These are phyloP conservation scores for Diabrotica balteata DNA, from an alignment of 2,888 invertebrate genomes.

Conservation along the genomic window DNA sequence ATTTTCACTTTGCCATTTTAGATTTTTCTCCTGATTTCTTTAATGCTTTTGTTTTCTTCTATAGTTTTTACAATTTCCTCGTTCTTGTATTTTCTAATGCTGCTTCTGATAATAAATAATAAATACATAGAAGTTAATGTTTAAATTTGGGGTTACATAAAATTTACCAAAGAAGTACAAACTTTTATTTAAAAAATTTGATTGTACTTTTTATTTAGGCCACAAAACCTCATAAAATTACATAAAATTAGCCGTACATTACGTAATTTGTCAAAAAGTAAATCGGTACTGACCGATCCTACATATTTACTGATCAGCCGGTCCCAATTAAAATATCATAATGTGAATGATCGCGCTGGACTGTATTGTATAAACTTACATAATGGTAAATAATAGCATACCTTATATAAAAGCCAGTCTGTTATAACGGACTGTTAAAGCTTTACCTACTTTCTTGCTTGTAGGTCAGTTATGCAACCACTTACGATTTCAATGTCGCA, in stretches of 20 bases:
- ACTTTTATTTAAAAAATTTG: no score
- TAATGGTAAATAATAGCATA: conserved; percentile 25
- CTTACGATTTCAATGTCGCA: conserved; percentile 41
- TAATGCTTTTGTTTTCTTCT: no score
- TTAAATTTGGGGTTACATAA: no score
- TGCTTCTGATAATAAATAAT: no score
- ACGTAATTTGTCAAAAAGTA: neutral
- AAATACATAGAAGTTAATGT: no score
- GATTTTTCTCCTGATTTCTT: no score
- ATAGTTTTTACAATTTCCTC: no score
- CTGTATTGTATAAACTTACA: conserved; percentile 20
- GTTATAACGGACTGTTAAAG: conserved; percentile 33
- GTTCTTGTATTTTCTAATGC: no score
- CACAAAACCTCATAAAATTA: no score
- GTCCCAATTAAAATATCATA: conserved; percentile 11
- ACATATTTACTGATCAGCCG: conserved; percentile 6
- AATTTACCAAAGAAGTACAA: no score
- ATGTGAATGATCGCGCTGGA: conserved; percentile 19
- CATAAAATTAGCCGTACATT: neutral
- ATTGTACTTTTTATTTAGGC: no score
- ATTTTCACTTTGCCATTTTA: no score
- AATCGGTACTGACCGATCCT: neutral
- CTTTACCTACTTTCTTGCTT: conserved; percentile 32
- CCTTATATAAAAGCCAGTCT: conserved; percentile 31
- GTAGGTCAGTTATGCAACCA: conserved; percentile 42